phyloP scores from a whole-genome alignment of 2,888 invertebrate species.

The Fragum fragum region DNA sequence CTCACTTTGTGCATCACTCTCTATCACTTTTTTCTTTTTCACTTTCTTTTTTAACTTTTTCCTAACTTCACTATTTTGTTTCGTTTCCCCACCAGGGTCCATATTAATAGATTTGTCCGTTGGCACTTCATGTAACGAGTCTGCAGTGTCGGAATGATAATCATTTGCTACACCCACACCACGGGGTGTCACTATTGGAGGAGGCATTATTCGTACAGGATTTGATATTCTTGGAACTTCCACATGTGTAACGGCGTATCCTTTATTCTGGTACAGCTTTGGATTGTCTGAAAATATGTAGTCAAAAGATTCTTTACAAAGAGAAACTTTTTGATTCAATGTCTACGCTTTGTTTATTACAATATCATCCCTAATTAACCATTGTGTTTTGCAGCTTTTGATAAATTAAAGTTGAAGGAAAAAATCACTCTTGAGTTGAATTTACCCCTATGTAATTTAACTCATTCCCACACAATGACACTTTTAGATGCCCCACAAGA shows the following conservation, averaged over 20 bases:
- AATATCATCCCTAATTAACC: no score
- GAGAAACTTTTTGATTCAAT: no score
- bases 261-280: constrained; percentile 61
- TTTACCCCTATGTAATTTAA: no score
- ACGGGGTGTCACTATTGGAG: constrained; percentile 51
- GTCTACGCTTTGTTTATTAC: no score
- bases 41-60: constrained; percentile 37
- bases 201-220: constrained; percentile 61
- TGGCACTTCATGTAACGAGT: constrained; percentile 76
- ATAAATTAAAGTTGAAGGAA: no score
- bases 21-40: constrained; percentile 55
- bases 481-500: no score
- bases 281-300: constrained; percentile 69
- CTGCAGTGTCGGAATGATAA: constrained; percentile 79
- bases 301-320: no score
- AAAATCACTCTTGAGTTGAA: no score
- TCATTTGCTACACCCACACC: constrained; percentile 61
- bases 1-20: constrained; percentile 49
- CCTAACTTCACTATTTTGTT: constrained; percentile 25
- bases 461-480: no score
- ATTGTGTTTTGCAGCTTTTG: no score
- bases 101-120: constrained; percentile 61
- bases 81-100: constrained; percentile 24
- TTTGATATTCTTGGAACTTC: constrained; percentile 55
- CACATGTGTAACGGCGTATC: constrained; percentile 59